Base-by-base conservation (phyloP, 23 tunicate species). In the Corella eumyota region DNA sequence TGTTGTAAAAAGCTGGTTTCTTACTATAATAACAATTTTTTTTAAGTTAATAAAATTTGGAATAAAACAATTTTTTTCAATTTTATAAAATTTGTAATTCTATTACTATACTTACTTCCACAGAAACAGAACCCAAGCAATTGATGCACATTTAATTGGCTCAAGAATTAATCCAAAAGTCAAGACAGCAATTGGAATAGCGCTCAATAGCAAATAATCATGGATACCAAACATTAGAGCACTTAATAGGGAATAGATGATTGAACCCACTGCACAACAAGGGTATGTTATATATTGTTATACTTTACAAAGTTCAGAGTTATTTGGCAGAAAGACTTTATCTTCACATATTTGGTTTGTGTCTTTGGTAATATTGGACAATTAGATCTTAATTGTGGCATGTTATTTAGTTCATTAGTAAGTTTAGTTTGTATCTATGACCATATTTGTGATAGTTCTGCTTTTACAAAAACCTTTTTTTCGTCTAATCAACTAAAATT, bases 121-220 rank as follows among this genome's bases (percentile, higher is more conserved):
- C n/a, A 75, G 32, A 46, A 84, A 84, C 27, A 69, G 35, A 6
- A 64, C 33, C 94, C 94, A 84, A 25, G 83, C 69, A 2, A 84
- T 56, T 15, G 20, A 38, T 2, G 75, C 36, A 75, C 94, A 84
- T 46, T 84, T 84, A 20, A 69, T 32, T 26, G 94, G 94, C 55
- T 84, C 94, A 4, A 84, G 29, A 22, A 84, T 26, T 25, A 84
- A 36, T 3, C 73, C 67, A 35, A 62, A 70, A 17, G 50, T 47
- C 2, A 84, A 40, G 11, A 84, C 58, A 7, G 94, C 94, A 19
- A 84, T 60, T 19, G 73, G 77, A 13, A 75, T 24, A 22, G 94
- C 71, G 38, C 58, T 30, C 27, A 63, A 25, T 19, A 75, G 33
- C 24, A 61, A 64, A 15, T 67, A 53, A 61, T 73, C 75, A 2